phyloP scores from a whole-genome alignment of 2,797 vertebrate genomes.

The Strix occidentalis region DNA sequence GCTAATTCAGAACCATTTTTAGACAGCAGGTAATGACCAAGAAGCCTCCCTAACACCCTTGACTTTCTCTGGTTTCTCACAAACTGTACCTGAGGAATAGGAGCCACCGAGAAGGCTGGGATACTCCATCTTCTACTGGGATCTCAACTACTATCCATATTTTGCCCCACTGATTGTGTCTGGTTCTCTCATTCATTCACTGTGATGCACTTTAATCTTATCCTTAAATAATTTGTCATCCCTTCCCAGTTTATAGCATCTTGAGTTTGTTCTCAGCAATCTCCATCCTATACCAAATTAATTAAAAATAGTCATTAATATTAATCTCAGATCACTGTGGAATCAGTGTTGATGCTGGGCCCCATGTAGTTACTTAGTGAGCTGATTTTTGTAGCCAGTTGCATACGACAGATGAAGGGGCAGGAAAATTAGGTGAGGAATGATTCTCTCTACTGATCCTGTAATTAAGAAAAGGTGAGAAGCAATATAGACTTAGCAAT shows the following conservation, averaged over 20 bases:
- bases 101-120: neutral
- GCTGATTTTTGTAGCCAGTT: neutral
- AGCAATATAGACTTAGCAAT: slow-evolving; percentile 33
- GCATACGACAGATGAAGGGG: neutral
- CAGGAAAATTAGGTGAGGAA: slow-evolving; percentile 33
- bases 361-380: neutral
- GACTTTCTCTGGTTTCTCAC: neutral
- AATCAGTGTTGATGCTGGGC: neutral
- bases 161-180: neutral
- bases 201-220: neutral
- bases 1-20: neutral
- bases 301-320: slow-evolving; percentile 32
- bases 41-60: neutral
- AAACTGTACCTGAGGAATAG: neutral
- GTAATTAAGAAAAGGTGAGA: slow-evolving; percentile 44
- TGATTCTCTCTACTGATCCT: neutral
- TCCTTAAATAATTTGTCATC: neutral
- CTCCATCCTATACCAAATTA: neutral
- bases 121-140: neutral
- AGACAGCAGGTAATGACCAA: neutral
- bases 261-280: slow-evolving; percentile 3
- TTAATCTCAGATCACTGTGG: neutral
- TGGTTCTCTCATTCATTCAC: neutral
- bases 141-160: neutral
- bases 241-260: neutral